phyloP scores from a whole-genome alignment of 2,888 invertebrate genomes.

The Cosmia trapezina region DNA sequence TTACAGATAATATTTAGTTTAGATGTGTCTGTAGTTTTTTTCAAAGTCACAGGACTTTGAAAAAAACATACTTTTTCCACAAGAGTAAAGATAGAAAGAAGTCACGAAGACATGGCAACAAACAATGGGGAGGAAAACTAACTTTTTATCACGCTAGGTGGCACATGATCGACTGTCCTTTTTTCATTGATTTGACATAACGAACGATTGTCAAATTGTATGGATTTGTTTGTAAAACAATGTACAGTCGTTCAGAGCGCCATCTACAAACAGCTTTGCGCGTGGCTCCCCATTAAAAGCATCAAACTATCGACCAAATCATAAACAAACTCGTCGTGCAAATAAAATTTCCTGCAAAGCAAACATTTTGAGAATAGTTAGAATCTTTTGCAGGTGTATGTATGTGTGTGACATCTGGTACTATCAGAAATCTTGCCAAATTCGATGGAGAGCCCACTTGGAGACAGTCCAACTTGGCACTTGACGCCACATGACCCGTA shows the following conservation, averaged over 20 bases:
- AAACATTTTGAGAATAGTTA: constrained; percentile 41
- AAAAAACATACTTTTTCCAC: neutral
- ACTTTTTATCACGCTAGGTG: too few relatives aligned
- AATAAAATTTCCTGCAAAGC: constrained; percentile 44
- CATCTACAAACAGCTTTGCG: too few relatives aligned
- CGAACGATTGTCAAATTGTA: too few relatives aligned
- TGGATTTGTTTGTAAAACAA: too few relatives aligned
- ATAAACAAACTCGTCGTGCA: neutral
- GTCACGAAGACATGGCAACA: neutral
- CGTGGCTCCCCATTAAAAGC: too few relatives aligned
- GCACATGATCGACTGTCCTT: too few relatives aligned
- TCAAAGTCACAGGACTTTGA: too few relatives aligned
- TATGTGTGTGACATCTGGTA: constrained; percentile 80
- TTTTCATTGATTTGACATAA: too few relatives aligned
- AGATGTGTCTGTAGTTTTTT: neutral
- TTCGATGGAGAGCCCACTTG: constrained; percentile 83
- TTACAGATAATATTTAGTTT: neutral
- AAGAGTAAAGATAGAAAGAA: neutral
- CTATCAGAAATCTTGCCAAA: constrained; percentile 86
- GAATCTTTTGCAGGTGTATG: constrained; percentile 74
- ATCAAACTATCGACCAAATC: neutral
- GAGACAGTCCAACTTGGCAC: constrained; percentile 86
- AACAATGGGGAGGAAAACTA: too few relatives aligned
- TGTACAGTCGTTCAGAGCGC: too few relatives aligned
- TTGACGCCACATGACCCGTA: constrained; percentile 79